Evolutionary conservation across 2,888 invertebrate genomes (phyloP), one percentile per base, ranked within the genome.

Genomic region (Helicoverpa assulta): DNA sequence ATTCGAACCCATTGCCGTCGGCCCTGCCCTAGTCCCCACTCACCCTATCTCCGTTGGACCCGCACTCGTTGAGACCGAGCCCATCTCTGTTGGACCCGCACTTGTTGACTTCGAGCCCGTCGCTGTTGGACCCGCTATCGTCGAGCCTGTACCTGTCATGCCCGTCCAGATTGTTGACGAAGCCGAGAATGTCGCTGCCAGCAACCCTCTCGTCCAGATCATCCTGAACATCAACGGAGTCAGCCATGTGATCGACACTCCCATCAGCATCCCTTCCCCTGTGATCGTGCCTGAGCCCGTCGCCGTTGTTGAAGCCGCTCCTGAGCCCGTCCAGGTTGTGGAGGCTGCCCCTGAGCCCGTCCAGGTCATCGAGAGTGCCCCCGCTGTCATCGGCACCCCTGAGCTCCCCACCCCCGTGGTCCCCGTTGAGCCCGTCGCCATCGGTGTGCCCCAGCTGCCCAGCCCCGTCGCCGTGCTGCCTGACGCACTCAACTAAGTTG

Each of bases 221-320:
- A 86, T 90, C 83, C 60, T 90, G 67, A 90, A 89, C 84, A 86
- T 90, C 80, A 76, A 82, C 69, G 58, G 78, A 54, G 50, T 67
- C 71, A 12, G 69, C 80, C 68, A 81, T 64, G 76, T 80, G 40
- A 61, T 79, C 21, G 68, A 71, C 54, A 65, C 72, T 8, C 68
- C 74, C 14, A 57, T 79, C 56, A 75, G 29, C 57, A 43, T 21
- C 0, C 12, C n/a, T n/a, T 37, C 74, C 47, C 61, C 54, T 14
- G 40, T 16, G 58, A 66, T 50, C 7, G 59, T 65, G 4, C 47
- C 58, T 29, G 51, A 51, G 0, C 73, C 80, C 51, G 12, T 76
- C 0, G 40, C 62, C 0, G 29, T 68, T 16, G 18, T 73, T 0
- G 70, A 79, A 0, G 71, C 52, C 1, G 55, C 76, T 10, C 72